Conservation (phyloP, 2,797 vertebrate genomes). For the Tapirus indicus region DNA sequence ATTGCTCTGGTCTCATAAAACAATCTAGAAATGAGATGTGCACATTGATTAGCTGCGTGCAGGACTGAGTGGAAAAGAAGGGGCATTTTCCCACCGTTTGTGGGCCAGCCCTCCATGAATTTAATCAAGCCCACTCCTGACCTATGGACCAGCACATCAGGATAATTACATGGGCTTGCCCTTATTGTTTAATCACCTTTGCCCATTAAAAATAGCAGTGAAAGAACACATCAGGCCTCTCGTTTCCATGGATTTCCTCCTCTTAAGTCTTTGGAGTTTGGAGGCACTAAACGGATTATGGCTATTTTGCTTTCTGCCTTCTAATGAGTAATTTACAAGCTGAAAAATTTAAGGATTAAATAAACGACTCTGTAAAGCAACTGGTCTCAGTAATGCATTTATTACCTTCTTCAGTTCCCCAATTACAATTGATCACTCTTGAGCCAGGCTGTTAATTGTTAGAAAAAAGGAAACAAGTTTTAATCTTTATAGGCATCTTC, state of each 20-base stretch:
- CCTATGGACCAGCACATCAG: conserved; percentile 33
- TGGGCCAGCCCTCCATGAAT: conserved; percentile 36
- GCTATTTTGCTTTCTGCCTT: conserved; percentile 68
- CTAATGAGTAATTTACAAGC: conserved; percentile 74
- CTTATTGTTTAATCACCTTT: conserved; percentile 73
- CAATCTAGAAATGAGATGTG: conserved; percentile 61
- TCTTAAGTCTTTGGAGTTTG: conserved; percentile 59
- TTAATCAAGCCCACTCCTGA: conserved; percentile 71
- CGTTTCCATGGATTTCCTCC: conserved; percentile 71
- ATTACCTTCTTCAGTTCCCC: conserved; percentile 64
- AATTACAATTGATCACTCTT: conserved; percentile 66
- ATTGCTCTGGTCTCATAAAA: conserved; percentile 65
- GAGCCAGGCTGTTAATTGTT: conserved; percentile 59
- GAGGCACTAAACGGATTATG: conserved; percentile 66
- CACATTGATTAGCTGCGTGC: conserved; percentile 65
- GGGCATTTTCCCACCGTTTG: conserved; percentile 66
- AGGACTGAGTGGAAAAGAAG: conserved; percentile 54
- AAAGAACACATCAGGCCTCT: conserved; percentile 64
- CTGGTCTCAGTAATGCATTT: conserved; percentile 58
- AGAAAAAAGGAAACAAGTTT: conserved; percentile 67
- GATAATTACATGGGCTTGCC: conserved; percentile 68
- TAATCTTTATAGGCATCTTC: conserved; percentile 71
- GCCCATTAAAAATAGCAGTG: conserved; percentile 56
- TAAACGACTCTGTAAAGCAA: conserved; percentile 61
- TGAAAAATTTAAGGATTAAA: conserved; percentile 74